Base-by-base conservation (phyloP, 2,113 vertebrate genomes). In the Tragulus kanchil region DNA sequence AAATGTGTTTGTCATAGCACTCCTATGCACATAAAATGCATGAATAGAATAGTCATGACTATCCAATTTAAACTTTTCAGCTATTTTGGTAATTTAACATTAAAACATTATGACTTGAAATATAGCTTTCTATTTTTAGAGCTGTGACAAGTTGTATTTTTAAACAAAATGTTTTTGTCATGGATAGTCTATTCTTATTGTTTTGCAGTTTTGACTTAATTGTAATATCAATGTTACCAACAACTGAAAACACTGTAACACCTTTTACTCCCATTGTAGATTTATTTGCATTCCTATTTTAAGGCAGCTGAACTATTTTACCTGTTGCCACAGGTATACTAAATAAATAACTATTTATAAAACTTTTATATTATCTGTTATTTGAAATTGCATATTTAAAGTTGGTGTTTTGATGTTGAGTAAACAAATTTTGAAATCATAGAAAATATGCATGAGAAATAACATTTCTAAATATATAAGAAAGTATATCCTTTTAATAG, bases 1-100 rank as follows among this genome's bases (percentile, higher is more conserved):
- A 98, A 98, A 98, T 98, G 88, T 98, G 94, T 98, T 98, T 98
- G 96, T 98, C 96, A 97, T 92, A 97, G 89, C 93, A 96, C 87
- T 98, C 89, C 58, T 93, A 65, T 97, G 85, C 79, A 19, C 94
- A 81, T 88, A 50, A 81, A 97, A 79, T 90, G 58, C 26, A 93
- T 64, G 94, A 97, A 93, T 94, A 93, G 71, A 90, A 58, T n/a
- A 94, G 73, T 58, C 95, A 89, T 45, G 95, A 52, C 82, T 89
- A 85, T 92, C 12, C 4, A 94, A 84, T 96, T 90, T 96, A 97
- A 92, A 54, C 42, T 90, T 98, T 97, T 98, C 94, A 97, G 83
- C 54, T 97, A 96, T 98, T 98, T 98, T 81, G 96, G 58, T 96
- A 97, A 93, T 97, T 98, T 89, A 92, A 90, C 52, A 96, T 93